A percentile compares a stretch with the other conserved stretches of the same genome.
phyloP scores from a whole-genome alignment of 2,888 invertebrate genomes.

The Halocaridina rubra region DNA sequence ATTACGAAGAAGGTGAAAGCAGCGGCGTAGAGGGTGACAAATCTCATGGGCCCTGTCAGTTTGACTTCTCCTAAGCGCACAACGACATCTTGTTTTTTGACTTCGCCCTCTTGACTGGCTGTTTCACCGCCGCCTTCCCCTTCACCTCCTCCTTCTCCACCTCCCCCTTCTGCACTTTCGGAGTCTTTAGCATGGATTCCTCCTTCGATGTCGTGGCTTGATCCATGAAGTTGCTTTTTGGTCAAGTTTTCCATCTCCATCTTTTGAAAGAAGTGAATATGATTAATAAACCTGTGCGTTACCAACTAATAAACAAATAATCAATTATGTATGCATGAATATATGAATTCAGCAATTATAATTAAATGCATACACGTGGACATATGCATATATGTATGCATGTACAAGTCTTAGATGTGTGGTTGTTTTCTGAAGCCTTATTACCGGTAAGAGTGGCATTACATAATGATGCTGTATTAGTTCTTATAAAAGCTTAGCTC shows the following conservation, averaged over 20 bases:
- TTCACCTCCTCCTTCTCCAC: neutral
- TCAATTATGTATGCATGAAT: too few species aligned
- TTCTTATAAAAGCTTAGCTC: too few species aligned
- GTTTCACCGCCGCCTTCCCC: neutral
- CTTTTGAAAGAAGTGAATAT: neutral
- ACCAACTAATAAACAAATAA: too few species aligned
- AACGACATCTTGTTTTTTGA: constrained; percentile 15
- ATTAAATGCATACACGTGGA: too few species aligned
- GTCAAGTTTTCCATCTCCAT: neutral
- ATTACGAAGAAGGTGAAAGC: constrained; percentile 57
- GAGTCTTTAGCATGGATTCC: neutral
- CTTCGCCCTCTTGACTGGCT: neutral
- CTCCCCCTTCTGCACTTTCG: neutral
- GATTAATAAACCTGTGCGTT: too few species aligned
- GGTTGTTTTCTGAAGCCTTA: too few species aligned
- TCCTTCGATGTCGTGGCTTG: neutral
- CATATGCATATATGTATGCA: too few species aligned
- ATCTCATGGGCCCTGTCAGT: constrained; percentile 31
- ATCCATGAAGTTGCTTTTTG: neutral
- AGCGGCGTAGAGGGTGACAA: constrained; percentile 54
- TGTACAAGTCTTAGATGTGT: too few species aligned
- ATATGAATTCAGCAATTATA: too few species aligned
- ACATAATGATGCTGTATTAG: too few species aligned
- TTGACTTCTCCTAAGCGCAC: constrained; percentile 35
- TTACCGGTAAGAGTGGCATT: too few species aligned